Percentiles rank a stretch among this genome's conserved stretches.
phyloP scores from a whole-genome alignment of 2,113 vertebrate species.

The Sinosuthora webbiana region DNA sequence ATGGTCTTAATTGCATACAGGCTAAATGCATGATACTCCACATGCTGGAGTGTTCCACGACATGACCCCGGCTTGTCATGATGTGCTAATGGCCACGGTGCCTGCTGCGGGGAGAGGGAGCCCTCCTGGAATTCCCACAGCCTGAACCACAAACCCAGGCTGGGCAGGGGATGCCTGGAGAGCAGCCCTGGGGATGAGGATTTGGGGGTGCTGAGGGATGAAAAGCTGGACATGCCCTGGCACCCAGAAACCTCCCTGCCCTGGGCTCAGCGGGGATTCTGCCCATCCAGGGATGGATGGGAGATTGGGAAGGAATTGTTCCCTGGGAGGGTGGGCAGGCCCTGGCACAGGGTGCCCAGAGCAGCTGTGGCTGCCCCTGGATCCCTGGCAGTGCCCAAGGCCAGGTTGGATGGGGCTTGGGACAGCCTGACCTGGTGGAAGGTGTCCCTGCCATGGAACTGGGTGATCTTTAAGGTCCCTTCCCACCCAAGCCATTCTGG shows the following conservation, averaged over 20 bases:
- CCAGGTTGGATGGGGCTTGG: accelerated
- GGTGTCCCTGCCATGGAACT: background rate
- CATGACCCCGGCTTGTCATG: background rate
- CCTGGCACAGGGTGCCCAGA: background rate
- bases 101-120: background rate
- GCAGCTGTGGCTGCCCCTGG: background rate
- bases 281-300: accelerated
- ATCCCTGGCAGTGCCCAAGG: background rate
- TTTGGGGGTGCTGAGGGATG: background rate
- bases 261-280: background rate
- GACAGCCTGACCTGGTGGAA: background rate
- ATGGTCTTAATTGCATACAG: slow-evolving; percentile 68
- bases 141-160: accelerated
- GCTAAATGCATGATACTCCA: background rate
- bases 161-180: background rate
- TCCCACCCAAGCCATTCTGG: background rate
- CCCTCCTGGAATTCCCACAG: background rate
- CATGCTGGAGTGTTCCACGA: background rate
- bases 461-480: background rate
- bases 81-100: background rate
- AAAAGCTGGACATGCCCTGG: background rate
- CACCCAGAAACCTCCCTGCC: background rate
- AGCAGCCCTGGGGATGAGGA: background rate
- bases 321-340: accelerated
- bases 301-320: background rate